Evolutionary conservation across 2,113 vertebrate genomes (phyloP).

Genomic region (Hyperopisus bebe): DNA sequence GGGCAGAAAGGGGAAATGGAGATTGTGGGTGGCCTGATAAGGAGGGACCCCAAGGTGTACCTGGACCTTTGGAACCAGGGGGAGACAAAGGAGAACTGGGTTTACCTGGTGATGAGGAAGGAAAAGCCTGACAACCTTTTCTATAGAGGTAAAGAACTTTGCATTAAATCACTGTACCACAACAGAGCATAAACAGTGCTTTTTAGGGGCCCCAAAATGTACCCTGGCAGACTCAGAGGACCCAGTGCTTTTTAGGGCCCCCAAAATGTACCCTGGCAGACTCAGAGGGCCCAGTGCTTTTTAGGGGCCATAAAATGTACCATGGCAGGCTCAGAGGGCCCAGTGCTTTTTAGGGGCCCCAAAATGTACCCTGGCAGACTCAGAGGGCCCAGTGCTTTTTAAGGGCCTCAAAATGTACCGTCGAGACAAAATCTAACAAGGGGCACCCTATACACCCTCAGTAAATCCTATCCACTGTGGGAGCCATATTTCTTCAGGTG

Average conservation of each 20-base stretch:
- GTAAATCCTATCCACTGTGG: background rate
- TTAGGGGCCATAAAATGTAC: no score
- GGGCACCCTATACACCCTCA: background rate
- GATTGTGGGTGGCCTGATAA: constrained; percentile 79
- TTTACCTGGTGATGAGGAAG: constrained; percentile 66
- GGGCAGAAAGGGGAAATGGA: constrained; percentile 76
- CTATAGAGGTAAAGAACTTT: background rate
- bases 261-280: no score
- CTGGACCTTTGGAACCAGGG: constrained; percentile 70
- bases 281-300: no score
- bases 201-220: no score
- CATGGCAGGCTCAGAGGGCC: no score
- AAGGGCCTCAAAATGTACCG: background rate
- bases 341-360: no score
- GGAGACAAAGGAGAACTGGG: constrained; percentile 78
- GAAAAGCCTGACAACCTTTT: background rate
- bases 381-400: no score
- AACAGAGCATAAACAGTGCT: background rate
- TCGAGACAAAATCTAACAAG: background rate
- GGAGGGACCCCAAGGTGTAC: constrained; percentile 79
- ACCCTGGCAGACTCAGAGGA: no score
- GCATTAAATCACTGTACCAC: background rate
- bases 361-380: no score
- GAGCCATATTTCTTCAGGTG: background rate
- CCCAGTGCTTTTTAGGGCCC: no score